phyloP scores from a whole-genome alignment of 2,113 vertebrate species.

The Rhea pennata region DNA sequence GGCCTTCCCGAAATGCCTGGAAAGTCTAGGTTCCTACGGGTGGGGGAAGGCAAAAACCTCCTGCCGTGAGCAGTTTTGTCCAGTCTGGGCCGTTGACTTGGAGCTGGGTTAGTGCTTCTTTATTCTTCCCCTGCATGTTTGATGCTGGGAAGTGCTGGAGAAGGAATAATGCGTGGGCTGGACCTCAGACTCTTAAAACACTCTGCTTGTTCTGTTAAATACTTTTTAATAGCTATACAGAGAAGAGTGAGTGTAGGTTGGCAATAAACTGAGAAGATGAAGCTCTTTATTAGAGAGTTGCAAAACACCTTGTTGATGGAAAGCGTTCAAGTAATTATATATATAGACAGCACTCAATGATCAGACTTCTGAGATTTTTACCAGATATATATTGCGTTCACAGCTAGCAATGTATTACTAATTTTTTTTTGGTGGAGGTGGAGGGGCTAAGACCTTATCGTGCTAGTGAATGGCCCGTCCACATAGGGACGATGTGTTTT shows the following conservation, averaged over 20 bases:
- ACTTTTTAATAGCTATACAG: not conserved
- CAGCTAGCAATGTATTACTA: not conserved
- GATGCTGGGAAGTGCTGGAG: not conserved
- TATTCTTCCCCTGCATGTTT: not conserved
- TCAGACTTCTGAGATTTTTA: not conserved
- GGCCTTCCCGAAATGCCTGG: conserved; percentile 7
- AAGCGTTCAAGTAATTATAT: not conserved
- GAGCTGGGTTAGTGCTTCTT: conserved; percentile 3
- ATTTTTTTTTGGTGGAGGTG: not conserved
- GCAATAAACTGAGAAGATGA: not conserved
- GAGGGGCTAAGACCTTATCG: not conserved
- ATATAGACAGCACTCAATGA: not conserved
- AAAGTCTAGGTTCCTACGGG: not conserved
- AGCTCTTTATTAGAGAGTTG: not conserved
- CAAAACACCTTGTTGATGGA: not conserved
- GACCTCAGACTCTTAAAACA: not conserved
- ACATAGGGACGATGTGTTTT: not conserved
- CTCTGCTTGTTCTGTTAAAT: not conserved
- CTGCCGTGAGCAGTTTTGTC: not conserved
- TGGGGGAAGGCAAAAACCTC: not conserved
- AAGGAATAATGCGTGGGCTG: not conserved
- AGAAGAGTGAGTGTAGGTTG: not conserved
- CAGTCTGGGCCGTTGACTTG: not conserved
- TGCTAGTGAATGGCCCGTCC: not conserved
- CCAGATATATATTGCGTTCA: not conserved